Evolutionary conservation across 2,113 vertebrate genomes (phyloP).

Genomic region (Mustela lutreola): DNA sequence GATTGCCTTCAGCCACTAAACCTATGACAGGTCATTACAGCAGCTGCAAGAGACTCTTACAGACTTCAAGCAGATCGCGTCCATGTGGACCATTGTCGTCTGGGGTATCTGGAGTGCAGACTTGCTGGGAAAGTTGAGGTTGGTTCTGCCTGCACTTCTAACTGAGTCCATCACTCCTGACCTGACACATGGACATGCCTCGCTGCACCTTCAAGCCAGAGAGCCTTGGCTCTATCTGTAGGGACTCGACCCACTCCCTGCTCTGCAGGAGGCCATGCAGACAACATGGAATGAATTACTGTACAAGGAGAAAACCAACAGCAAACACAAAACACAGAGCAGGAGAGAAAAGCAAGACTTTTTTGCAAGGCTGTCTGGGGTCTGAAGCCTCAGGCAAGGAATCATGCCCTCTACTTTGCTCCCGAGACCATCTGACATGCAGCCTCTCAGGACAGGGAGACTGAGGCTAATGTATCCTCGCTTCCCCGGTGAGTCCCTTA

Average conservation of each 20-base stretch:
- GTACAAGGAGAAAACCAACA: not conserved
- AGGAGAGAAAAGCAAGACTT: not conserved
- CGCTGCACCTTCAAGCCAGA: rapidly evolving
- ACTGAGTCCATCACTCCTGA: not conserved
- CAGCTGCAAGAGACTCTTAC: too few species aligned
- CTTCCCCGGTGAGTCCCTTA: rapidly evolving
- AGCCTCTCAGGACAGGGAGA: rapidly evolving
- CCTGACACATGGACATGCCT: too few species aligned
- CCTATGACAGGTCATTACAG: rapidly evolving
- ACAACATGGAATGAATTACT: rapidly evolving
- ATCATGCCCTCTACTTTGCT: rapidly evolving
- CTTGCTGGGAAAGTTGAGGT: not conserved
- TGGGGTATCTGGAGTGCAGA: rapidly evolving
- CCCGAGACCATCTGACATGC: rapidly evolving
- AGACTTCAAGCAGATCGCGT: rapidly evolving
- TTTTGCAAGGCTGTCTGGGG: not conserved
- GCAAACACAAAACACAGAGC: not conserved
- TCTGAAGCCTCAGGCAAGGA: not conserved
- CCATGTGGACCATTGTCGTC: rapidly evolving
- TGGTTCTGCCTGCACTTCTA: not conserved
- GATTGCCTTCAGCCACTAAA: rapidly evolving
- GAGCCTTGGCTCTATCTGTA: too few species aligned
- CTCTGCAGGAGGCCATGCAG: not conserved
- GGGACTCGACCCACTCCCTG: not conserved
- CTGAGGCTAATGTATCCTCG: rapidly evolving